Percentiles rank a stretch among this genome's conserved stretches.
Evolutionary conservation across 2,888 invertebrate species (phyloP).

Genomic region (Stictocephala bisonia): DNA sequence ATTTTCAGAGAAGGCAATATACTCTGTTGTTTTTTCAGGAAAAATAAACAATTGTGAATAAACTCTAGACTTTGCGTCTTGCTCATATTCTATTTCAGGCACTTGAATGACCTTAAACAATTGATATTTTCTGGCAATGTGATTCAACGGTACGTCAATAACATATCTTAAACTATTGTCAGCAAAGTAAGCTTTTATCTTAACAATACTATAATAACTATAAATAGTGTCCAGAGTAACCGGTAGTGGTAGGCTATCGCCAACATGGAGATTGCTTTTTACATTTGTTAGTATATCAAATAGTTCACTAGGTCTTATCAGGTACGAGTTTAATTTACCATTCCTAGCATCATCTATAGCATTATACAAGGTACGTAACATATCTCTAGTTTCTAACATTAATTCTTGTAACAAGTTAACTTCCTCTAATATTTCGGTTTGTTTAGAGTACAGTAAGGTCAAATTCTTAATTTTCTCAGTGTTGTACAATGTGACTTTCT

Average conservation of each 20-base stretch:
- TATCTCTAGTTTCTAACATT: not conserved
- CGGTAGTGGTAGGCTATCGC: not conserved
- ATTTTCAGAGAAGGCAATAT: too few species aligned
- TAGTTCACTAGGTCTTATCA: not conserved
- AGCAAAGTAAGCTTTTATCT: not conserved
- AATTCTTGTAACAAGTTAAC: not conserved
- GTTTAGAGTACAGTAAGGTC: not conserved
- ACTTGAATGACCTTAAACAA: too few species aligned
- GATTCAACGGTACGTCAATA: too few species aligned
- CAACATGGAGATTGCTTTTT: constrained; percentile 6
- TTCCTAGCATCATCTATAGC: constrained; percentile 8
- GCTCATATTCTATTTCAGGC: too few species aligned
- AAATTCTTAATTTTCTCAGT: not conserved
- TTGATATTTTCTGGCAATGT: too few species aligned
- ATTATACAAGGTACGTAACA: not conserved
- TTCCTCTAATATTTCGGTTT: not conserved
- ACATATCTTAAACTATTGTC: not conserved
- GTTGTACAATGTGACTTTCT: not conserved
- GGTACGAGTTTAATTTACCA: not conserved
- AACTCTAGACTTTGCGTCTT: too few species aligned
- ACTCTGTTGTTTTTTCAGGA: too few species aligned
- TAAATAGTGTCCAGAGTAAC: not conserved
- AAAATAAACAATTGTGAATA: too few species aligned
- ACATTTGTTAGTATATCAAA: not conserved
- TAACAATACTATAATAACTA: constrained; percentile 3